Percentiles rank a stretch among this genome's conserved stretches.
Conservation (phyloP, 2,113 vertebrate genomes). For the Cyphomyrus plagiostoma region DNA sequence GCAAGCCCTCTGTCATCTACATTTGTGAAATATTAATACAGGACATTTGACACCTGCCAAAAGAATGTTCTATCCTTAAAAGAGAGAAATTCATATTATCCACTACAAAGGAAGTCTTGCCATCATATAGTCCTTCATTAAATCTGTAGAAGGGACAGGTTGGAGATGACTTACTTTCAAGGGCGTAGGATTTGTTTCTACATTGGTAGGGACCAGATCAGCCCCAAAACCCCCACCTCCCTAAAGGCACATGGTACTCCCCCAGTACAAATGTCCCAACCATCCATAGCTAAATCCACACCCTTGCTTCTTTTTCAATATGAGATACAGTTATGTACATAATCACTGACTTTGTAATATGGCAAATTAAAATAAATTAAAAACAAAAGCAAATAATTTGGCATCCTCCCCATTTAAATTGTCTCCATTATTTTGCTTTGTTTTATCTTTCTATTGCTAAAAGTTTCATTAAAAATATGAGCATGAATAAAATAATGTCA, state of each 20-base stretch:
- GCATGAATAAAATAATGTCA: neutral
- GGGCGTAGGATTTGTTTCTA: neutral
- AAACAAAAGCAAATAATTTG: neutral
- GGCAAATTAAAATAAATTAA: neutral
- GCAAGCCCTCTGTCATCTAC: neutral
- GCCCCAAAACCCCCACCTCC: neutral
- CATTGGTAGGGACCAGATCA: neutral
- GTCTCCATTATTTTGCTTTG: neutral
- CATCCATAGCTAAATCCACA: neutral
- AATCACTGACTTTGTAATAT: neutral
- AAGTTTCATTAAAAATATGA: neutral
- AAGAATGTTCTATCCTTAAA: neutral
- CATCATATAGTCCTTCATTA: neutral
- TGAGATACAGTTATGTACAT: neutral
- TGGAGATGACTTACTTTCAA: neutral
- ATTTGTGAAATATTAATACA: neutral
- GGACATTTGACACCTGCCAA: slow-evolving; percentile 7
- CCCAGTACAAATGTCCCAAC: neutral
- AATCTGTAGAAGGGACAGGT: neutral
- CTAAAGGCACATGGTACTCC: neutral
- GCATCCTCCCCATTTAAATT: neutral
- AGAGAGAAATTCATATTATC: neutral
- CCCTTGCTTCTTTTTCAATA: neutral
- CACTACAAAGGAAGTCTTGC: neutral
- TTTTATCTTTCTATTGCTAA: neutral